phyloP scores from a whole-genome alignment of 2,797 vertebrate genomes.

The Halcyon chelicuti region DNA sequence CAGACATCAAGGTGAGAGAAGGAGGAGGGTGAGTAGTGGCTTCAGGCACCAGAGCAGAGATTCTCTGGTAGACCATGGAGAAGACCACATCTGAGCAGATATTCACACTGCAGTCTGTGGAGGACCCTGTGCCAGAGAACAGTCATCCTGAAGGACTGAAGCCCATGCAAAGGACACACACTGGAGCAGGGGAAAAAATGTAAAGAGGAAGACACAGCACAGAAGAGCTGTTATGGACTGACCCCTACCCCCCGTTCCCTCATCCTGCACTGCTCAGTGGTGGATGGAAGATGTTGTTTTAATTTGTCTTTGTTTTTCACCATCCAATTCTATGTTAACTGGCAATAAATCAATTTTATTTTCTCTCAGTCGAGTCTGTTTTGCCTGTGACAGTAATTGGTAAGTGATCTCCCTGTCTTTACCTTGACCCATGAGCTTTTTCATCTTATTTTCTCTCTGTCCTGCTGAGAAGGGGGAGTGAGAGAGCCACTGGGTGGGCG shows the following conservation, averaged over 20 bases:
- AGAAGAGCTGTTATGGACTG: not conserved
- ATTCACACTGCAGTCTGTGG: not conserved
- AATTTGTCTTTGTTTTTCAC: not conserved
- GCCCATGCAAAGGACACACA: not conserved
- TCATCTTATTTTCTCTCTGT: not conserved
- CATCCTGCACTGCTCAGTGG: accelerated
- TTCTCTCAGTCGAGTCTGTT: not conserved
- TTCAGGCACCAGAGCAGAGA: not conserved
- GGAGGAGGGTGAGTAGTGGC: not conserved
- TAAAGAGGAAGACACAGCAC: not conserved
- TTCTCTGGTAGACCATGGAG: not conserved
- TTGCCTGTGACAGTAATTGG: not conserved
- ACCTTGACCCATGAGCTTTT: not conserved
- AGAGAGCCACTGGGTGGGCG: not conserved
- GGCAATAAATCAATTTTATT: not conserved
- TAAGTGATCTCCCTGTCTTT: not conserved
- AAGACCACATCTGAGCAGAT: not conserved
- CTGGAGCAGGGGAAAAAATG: not conserved
- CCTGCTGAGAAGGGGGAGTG: not conserved
- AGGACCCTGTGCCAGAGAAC: not conserved
- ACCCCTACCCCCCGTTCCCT: accelerated
- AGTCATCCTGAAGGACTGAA: not conserved
- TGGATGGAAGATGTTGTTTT: not conserved
- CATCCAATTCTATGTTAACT: not conserved
- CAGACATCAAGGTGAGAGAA: not conserved